Evolutionary conservation across 2,888 invertebrate genomes (phyloP).

Genomic region (Hypomecis atomaria): DNA sequence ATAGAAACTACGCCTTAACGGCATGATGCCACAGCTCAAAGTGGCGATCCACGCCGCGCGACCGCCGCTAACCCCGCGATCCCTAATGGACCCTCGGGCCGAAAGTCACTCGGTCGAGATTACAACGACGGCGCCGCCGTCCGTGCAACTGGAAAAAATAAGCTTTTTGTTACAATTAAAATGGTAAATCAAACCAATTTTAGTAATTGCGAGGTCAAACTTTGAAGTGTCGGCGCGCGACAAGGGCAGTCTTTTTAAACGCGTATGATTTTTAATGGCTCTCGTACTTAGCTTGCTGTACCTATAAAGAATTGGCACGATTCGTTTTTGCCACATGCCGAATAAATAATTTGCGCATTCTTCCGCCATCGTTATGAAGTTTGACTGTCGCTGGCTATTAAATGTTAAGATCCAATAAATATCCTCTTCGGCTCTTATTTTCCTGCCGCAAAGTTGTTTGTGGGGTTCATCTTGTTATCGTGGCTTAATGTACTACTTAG

Average conservation of each 20-base stretch:
- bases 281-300: conserved; percentile 51
- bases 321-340: conserved; percentile 13
- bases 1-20: conserved; percentile 82
- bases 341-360: conserved; percentile 17
- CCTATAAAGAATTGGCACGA: conserved; percentile 40
- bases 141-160: conserved; percentile 77
- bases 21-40: conserved; percentile 79
- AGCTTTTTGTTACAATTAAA: conserved; percentile 85
- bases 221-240: conserved; percentile 73
- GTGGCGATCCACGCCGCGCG: conserved; percentile 62
- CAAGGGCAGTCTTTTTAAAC: conserved; percentile 66
- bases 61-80: conserved; percentile 65
- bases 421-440: conserved; percentile 32
- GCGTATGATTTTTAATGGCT: conserved; percentile 73
- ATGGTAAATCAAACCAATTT: conserved; percentile 85
- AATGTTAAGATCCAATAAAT: conserved; percentile 35
- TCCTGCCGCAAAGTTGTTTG: conserved; percentile 35
- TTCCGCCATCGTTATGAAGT: conserved; percentile 16
- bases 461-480: conserved; percentile 39
- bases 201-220: conserved; percentile 83
- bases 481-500: conserved; percentile 29
- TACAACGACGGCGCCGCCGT: conserved; percentile 69
- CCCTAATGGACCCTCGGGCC: conserved; percentile 78
- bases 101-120: conserved; percentile 83
- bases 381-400: conserved; percentile 26